Percentiles rank a stretch among this genome's conserved stretches.
These are phyloP conservation scores for Cololabis saira DNA, from an alignment of 2,113 vertebrate genomes.

Conservation along the genomic window DNA sequence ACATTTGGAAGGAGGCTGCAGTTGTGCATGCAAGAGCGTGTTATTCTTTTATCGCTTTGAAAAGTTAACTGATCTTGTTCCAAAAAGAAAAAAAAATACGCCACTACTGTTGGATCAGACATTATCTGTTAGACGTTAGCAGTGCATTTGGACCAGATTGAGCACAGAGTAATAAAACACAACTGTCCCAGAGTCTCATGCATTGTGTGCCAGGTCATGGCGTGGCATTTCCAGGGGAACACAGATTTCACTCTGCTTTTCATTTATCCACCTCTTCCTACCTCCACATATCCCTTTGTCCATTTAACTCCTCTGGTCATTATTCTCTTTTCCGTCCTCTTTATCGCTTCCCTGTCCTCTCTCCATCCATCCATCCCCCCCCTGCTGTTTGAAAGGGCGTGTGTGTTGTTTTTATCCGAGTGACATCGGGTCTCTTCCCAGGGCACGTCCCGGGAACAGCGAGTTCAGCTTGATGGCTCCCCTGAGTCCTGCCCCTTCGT, in stretches of 20 bases:
- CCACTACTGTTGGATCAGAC: slow-evolving; percentile 1
- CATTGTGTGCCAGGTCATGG: slow-evolving; percentile 43
- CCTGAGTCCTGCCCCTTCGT: slow-evolving; percentile 60
- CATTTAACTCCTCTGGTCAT: slow-evolving; percentile 22
- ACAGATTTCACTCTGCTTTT: slow-evolving; percentile 26
- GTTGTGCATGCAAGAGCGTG: background rate
- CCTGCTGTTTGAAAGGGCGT: slow-evolving; percentile 70
- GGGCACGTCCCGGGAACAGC: slow-evolving; percentile 67
- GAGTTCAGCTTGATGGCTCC: slow-evolving; percentile 62
- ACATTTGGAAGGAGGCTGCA: background rate
- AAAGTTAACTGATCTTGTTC: slow-evolving; percentile 2
- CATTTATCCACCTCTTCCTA: slow-evolving; percentile 32
- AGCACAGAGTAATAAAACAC: background rate
- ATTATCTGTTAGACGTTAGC: slow-evolving; percentile 22
- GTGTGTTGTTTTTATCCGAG: slow-evolving; percentile 74
- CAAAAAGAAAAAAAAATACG: background rate
- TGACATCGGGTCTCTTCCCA: slow-evolving; percentile 77
- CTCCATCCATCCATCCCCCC: slow-evolving; percentile 61
- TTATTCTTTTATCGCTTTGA: slow-evolving; percentile 1
- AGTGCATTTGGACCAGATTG: background rate
- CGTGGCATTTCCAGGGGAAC: slow-evolving; percentile 36
- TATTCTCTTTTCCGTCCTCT: slow-evolving; percentile 48
- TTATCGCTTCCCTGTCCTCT: slow-evolving; percentile 42
- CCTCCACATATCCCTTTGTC: slow-evolving; percentile 39
- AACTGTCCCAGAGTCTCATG: slow-evolving; percentile 21